Conservation (phyloP, 2,797 vertebrate species). For the Sebastes matsubarae region DNA sequence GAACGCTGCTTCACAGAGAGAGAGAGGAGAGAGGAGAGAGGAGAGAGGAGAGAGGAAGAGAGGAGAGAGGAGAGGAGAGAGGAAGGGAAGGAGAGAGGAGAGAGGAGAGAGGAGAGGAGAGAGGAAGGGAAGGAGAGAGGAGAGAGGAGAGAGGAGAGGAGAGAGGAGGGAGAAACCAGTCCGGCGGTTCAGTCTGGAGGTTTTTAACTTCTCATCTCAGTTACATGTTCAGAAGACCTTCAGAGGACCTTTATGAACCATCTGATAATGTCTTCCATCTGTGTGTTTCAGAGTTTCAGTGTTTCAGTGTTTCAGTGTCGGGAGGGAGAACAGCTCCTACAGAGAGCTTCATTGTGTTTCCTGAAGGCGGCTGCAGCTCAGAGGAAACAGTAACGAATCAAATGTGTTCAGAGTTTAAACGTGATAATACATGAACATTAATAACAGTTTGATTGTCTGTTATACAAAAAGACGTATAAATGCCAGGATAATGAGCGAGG, state of each 20-base stretch:
- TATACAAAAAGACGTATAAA: too few species aligned
- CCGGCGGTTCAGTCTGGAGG: background rate
- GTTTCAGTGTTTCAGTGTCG: background rate
- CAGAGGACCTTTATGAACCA: slow-evolving; percentile 51
- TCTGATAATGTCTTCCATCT: slow-evolving; percentile 61
- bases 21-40: too few species aligned
- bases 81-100: background rate
- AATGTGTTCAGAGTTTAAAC: background rate
- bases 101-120: too few species aligned
- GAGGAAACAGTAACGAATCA: background rate
- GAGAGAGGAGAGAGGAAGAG: too few species aligned
- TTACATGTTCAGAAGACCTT: slow-evolving; percentile 59
- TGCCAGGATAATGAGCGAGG: too few species aligned
- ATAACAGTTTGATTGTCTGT: too few species aligned
- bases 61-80: too few species aligned
- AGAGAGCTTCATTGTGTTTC: slow-evolving; percentile 61
- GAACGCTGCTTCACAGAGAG: slow-evolving; percentile 18
- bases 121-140: too few species aligned
- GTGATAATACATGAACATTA: too few species aligned
- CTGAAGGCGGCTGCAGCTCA: slow-evolving; percentile 14
- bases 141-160: too few species aligned
- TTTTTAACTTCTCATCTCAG: slow-evolving; percentile 26
- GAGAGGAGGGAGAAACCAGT: background rate
- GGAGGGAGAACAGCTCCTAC: slow-evolving; percentile 3
- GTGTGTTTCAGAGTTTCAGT: too few species aligned